Conservation (phyloP, 1,140 invertebrate genomes). For the Drosophila kikkawai region DNA sequence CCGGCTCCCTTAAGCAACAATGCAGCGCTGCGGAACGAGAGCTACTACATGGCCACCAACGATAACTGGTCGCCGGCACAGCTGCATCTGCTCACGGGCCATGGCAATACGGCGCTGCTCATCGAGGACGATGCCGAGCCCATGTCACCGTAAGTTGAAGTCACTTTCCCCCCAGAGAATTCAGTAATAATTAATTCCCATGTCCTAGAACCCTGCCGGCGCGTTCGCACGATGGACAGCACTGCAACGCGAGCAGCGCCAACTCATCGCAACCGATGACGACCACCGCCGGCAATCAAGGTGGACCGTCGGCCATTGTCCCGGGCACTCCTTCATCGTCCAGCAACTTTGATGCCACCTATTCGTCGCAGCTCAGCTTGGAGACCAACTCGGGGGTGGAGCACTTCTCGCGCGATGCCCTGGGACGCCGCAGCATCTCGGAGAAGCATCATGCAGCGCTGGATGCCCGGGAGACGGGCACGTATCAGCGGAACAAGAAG, state of each 20-base stretch:
- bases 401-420: constrained; percentile 94
- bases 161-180: neutral
- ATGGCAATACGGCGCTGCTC: constrained; percentile 86
- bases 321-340: constrained; percentile 27
- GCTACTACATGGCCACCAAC: constrained; percentile 92
- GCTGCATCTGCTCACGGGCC: constrained; percentile 67
- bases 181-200: neutral
- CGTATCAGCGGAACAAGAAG: constrained; percentile 97
- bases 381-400: constrained; percentile 89
- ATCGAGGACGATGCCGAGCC: constrained; percentile 89
- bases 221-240: constrained; percentile 72
- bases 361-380: constrained; percentile 91
- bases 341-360: constrained; percentile 88
- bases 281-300: constrained; percentile 13
- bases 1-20: constrained; percentile 62
- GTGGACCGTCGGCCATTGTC: constrained; percentile 22
- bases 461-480: constrained; percentile 97
- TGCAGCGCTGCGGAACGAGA: constrained; percentile 90
- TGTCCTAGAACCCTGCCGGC: constrained; percentile 67
- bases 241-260: constrained; percentile 73
- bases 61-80: constrained; percentile 83
- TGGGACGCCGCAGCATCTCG: constrained; percentile 98
- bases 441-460: constrained; percentile 97
- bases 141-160: constrained; percentile 74
- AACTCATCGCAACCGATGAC: constrained; percentile 46